phyloP scores from a whole-genome alignment of 1,140 invertebrate genomes.

The Brachionus calyciflorus region DNA sequence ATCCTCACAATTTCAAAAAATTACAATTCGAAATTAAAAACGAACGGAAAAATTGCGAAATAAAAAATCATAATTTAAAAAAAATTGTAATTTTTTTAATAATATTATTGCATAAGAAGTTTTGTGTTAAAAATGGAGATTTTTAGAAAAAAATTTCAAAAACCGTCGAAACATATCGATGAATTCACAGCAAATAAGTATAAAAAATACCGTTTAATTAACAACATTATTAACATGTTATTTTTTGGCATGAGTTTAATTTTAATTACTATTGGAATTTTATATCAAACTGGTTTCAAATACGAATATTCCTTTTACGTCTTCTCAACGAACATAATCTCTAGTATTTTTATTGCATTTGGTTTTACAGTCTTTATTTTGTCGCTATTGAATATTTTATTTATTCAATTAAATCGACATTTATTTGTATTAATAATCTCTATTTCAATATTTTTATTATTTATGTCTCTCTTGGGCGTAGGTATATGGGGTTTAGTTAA shows the following conservation, averaged over 20 bases:
- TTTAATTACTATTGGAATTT: constrained; percentile 12
- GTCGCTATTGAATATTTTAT: not conserved
- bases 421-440: not conserved
- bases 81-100: too few species aligned
- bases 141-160: constrained; percentile 4
- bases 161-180: not conserved
- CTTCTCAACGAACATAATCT: constrained; percentile 25
- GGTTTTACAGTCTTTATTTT: not conserved
- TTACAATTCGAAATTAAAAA: too few species aligned
- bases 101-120: not conserved
- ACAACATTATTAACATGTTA: constrained; percentile 20
- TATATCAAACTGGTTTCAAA: constrained; percentile 26
- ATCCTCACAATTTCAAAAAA: too few species aligned
- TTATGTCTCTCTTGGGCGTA: not conserved
- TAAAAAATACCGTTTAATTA: not conserved
- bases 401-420: constrained; percentile 7
- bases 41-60: too few species aligned
- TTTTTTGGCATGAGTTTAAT: constrained; percentile 23
- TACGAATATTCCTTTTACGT: constrained; percentile 34
- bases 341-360: constrained; percentile 13
- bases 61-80: too few species aligned
- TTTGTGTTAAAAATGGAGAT: not conserved
- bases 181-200: not conserved
- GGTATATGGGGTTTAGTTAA: constrained; percentile 22
- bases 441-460: not conserved